Conservation (phyloP, 30 jellyfish, hydroid and myxozoan species). For the Mastigias papua region DNA sequence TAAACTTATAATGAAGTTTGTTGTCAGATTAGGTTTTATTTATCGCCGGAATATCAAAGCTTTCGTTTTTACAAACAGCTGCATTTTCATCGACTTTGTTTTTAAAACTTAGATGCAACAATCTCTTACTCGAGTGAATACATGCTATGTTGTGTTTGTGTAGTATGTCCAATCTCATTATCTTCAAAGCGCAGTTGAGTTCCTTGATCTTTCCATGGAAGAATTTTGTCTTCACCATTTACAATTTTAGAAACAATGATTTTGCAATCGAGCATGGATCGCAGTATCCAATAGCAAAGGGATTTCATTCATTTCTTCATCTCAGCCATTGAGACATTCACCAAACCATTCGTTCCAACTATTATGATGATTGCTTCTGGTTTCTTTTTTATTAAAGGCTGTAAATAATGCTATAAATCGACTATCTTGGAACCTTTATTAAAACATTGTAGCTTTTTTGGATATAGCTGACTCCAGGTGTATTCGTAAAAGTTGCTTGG, state of each 20-base stretch:
- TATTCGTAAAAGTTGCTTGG: no score
- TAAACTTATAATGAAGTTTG: no score
- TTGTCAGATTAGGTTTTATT: no score
- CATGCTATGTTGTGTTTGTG: not conserved
- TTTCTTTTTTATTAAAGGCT: not conserved
- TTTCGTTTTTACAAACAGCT: no score
- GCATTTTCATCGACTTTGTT: no score
- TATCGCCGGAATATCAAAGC: no score
- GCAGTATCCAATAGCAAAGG: not conserved
- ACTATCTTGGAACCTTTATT: not conserved
- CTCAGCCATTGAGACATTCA: not conserved
- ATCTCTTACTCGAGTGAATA: not conserved
- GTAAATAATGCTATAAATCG: not conserved
- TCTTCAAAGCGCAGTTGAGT: not conserved
- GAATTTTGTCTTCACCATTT: not conserved
- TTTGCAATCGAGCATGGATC: not conserved
- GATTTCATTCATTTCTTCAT: not conserved
- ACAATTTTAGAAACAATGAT: not conserved
- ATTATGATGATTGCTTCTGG: not conserved
- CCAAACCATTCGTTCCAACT: slow-evolving; percentile 12
- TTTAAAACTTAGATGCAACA: not conserved
- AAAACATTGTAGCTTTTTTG: no score
- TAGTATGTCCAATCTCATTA: not conserved
- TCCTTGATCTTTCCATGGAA: not conserved
- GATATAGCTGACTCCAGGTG: not conserved